Percentiles rank a stretch among this genome's conserved stretches.
These are phyloP conservation scores for Rattus norvegicus DNA, from an alignment of 2,113 vertebrate genomes.

Conservation along the genomic window DNA sequence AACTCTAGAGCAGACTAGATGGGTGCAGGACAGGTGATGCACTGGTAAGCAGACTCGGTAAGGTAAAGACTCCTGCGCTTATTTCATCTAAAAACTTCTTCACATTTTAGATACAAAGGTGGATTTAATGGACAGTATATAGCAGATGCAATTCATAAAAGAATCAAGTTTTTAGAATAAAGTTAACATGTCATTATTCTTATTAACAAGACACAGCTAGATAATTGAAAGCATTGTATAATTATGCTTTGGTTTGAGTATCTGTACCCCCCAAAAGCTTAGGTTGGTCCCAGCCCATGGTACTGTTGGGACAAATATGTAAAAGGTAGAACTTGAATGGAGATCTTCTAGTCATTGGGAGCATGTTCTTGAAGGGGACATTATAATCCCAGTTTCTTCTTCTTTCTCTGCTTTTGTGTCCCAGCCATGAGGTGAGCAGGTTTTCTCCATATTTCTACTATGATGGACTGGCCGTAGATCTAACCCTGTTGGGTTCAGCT, in stretches of 20 bases:
- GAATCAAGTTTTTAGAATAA: conserved; percentile 24
- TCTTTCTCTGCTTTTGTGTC: neutral
- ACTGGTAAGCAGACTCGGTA: neutral
- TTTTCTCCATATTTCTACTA: neutral
- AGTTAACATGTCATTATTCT: neutral
- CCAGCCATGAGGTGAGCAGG: neutral
- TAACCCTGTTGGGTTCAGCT: neutral
- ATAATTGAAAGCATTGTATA: conserved; percentile 21
- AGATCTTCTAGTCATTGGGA: neutral
- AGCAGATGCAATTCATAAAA: neutral
- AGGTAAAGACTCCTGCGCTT: neutral
- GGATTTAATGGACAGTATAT: neutral
- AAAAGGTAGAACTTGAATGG: neutral
- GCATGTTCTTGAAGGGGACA: neutral
- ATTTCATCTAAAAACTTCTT: conserved; percentile 2
- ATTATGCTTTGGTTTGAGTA: neutral
- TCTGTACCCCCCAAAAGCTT: neutral
- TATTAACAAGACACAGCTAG: neutral
- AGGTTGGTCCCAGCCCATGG: neutral
- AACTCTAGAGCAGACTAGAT: neutral
- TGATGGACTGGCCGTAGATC: neutral
- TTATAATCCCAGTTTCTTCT: neutral
- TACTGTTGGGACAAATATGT: neutral
- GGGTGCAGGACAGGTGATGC: neutral
- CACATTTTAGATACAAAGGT: neutral